Base-by-base conservation (phyloP, 2,113 vertebrate genomes). In the Melanocharis versteri region DNA sequence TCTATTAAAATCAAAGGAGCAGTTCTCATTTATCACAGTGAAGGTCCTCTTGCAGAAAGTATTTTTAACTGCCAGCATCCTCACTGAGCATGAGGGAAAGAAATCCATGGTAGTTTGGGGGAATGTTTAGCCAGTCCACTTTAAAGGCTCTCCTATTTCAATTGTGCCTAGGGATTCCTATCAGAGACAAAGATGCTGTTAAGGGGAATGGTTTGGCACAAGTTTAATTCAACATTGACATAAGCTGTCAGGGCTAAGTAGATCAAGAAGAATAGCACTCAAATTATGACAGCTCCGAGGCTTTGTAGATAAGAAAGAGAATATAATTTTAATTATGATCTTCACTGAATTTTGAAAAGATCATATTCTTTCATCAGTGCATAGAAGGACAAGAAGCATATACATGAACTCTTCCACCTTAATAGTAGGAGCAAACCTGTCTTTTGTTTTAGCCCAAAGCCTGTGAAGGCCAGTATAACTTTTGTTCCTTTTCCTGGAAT, bases 241-340 rank as follows among this genome's bases (percentile, higher is more conserved):
- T 83, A 72, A 88, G 42, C 37, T 51, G 75, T 80, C 57, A 93
- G 77, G 28, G 50, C 31, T 86, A 83, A 73, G 79, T 54, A 94
- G 89, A 92, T 92, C 75, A 87, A 93, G 85, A 90, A 79, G 58
- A 91, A 40, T 47, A 69, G 28, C 39, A 50, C 53, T 85, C 60
- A 79, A n/a, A 91, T 70, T 44, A 81, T 40, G 64, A 87, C 24
- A 84, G 58, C 62, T 94, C 90, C 65, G 79, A 93, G 45, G 57
- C 69, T 85, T 89, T 68, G 57, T 64, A 87, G 72, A 47, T 68
- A 82, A 83, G 35, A 65, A 73, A 91, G 78, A 68, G 31, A 82
- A 92, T 62, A 62, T 76, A 40, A 80, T 94, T 93, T 91, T 96
- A 83, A 83, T 94, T 90, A 72, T 18, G 13, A 73, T 71, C 73